These are phyloP conservation scores for Mythimna lalbum DNA, from an alignment of 2,888 invertebrate species.

Conservation along the genomic window DNA sequence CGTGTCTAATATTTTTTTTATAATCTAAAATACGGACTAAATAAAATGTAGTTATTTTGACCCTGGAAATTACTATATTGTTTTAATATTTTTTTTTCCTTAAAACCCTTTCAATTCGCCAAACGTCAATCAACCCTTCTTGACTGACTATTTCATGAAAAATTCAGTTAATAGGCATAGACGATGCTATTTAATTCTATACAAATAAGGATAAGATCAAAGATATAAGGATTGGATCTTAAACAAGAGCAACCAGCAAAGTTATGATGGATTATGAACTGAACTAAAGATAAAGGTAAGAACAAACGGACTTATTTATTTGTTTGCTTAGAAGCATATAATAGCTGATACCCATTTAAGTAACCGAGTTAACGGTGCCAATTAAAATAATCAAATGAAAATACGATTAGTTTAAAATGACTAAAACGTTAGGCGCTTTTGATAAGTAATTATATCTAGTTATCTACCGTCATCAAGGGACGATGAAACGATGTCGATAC, in stretches of 20 bases:
- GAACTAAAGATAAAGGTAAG: neutral
- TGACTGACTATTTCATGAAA: no score
- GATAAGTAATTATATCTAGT: neutral
- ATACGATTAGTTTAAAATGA: neutral
- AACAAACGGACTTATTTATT: slow-evolving; percentile 13
- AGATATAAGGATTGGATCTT: no score
- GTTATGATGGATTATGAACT: neutral
- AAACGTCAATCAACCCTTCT: no score
- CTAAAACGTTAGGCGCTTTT: slow-evolving; percentile 14
- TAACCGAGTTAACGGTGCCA: neutral
- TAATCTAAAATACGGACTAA: no score
- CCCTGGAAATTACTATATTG: no score
- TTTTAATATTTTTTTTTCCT: no score
- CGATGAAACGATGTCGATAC: slow-evolving; percentile 67
- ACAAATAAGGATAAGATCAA: no score
- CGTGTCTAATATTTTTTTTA: no score
- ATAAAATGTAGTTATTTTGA: no score
- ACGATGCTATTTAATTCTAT: no score
- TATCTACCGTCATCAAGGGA: slow-evolving; percentile 67
- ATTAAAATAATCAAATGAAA: slow-evolving; percentile 40
- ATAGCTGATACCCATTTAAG: slow-evolving; percentile 4
- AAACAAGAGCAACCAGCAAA: neutral
- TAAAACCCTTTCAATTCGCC: no score
- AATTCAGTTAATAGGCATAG: no score
- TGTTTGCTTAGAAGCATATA: neutral